These are phyloP conservation scores for Takifugu bimaculatus DNA, from an alignment of 2,113 vertebrate genomes.

Conservation along the genomic window DNA sequence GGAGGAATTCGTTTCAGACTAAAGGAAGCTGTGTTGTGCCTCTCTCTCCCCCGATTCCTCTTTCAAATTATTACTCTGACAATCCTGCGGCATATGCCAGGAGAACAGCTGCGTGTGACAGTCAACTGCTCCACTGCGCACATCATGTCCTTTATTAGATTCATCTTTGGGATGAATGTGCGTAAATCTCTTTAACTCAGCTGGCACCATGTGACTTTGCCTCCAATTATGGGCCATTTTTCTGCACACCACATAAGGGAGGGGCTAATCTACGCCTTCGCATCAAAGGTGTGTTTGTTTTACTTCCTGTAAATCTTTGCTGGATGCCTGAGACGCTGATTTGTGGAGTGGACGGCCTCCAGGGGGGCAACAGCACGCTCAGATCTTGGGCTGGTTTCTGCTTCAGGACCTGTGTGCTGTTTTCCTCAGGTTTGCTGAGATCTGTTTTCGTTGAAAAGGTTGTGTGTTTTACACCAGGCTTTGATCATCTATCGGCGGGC, in stretches of 20 bases:
- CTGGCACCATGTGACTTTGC: neutral
- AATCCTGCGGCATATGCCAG: slow-evolving; percentile 52
- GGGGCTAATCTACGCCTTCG: slow-evolving; percentile 5
- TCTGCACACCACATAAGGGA: slow-evolving; percentile 2
- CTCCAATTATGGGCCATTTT: slow-evolving; percentile 13
- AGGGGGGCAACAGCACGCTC: slow-evolving; percentile 14
- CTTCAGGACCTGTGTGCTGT: slow-evolving; percentile 31
- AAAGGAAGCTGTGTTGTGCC: slow-evolving; percentile 11
- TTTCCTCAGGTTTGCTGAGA: slow-evolving; percentile 49
- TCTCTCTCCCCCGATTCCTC: slow-evolving; percentile 19
- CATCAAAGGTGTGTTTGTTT: slow-evolving; percentile 7
- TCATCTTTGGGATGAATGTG: slow-evolving; percentile 21
- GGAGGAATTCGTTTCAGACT: slow-evolving; percentile 25
- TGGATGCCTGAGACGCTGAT: slow-evolving; percentile 30
- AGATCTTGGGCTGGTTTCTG: slow-evolving; percentile 33
- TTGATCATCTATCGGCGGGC: slow-evolving; percentile 40
- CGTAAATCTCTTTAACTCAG: slow-evolving; percentile 12
- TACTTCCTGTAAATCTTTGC: slow-evolving; percentile 5
- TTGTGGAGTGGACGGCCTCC: slow-evolving; percentile 16
- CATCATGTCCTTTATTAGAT: slow-evolving; percentile 35
- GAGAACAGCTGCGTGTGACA: slow-evolving; percentile 22
- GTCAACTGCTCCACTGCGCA: slow-evolving; percentile 5
- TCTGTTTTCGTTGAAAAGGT: slow-evolving; percentile 17
- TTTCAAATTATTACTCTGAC: slow-evolving; percentile 53
- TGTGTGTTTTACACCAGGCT: slow-evolving; percentile 36